Conservation (phyloP, 2,797 vertebrate genomes). For the Arvicola amphibius region DNA sequence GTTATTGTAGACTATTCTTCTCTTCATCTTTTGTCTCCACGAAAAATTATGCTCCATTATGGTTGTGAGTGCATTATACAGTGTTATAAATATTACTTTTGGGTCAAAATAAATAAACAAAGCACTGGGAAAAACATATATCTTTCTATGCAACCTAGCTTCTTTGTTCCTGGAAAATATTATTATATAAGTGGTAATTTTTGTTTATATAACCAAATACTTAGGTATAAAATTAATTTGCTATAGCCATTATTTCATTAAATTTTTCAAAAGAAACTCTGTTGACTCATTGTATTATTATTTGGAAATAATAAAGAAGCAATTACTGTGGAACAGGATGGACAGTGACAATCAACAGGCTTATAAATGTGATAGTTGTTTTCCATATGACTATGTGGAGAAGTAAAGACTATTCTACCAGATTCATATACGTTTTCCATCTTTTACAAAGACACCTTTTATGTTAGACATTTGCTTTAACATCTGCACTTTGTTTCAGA, state of each 20-base stretch:
- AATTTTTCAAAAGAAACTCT: not conserved
- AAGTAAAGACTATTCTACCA: not conserved
- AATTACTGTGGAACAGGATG: accelerated
- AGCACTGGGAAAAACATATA: accelerated
- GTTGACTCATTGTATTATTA: not conserved
- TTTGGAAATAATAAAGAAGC: not conserved
- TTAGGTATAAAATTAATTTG: not conserved
- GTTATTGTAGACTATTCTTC: not conserved
- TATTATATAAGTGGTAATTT: not conserved
- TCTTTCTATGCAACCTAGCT: not conserved
- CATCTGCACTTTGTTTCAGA: not conserved
- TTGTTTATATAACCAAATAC: not conserved
- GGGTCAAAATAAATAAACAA: not conserved
- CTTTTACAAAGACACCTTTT: not conserved
- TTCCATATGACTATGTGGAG: not conserved
- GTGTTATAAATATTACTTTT: not conserved
- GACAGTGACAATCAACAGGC: not conserved
- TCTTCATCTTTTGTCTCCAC: not conserved
- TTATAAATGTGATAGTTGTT: not conserved
- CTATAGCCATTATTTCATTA: not conserved
- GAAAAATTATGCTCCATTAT: not conserved
- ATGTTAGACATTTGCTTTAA: not conserved
- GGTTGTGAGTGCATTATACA: not conserved
- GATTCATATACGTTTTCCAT: not conserved
- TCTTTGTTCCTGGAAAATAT: not conserved